Evolutionary conservation across 2,888 invertebrate species (phyloP).

Genomic region (Drosophila planitibia): DNA sequence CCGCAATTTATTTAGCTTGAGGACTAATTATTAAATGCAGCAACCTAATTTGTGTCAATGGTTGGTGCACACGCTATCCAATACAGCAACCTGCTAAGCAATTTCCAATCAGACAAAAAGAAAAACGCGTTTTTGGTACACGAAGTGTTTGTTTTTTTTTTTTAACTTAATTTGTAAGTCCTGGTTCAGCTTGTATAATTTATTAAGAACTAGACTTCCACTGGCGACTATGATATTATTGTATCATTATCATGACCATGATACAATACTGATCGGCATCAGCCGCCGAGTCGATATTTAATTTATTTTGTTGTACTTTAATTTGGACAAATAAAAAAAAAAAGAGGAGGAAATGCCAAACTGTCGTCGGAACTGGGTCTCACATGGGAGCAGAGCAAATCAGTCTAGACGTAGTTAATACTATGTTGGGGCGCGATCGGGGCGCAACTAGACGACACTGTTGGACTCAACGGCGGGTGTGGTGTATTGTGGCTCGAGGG

Average conservation of each 20-base stretch:
- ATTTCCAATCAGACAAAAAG: not conserved
- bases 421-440: slow-evolving; percentile 19
- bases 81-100: not conserved
- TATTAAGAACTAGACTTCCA: not conserved
- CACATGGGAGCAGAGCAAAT: slow-evolving; percentile 29
- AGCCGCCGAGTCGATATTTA: not conserved
- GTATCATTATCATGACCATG: not conserved
- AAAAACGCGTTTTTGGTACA: not conserved
- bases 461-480: slow-evolving; percentile 55
- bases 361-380: slow-evolving; percentile 28
- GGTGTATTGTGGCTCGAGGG: slow-evolving; percentile 36
- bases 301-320: slow-evolving; percentile 23
- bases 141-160: not conserved
- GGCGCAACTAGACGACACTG: slow-evolving; percentile 40
- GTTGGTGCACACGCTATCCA: not conserved
- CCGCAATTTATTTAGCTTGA: not conserved
- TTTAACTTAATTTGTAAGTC: not conserved
- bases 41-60: not conserved
- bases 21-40: not conserved
- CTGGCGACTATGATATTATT: not conserved
- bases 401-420: slow-evolving; percentile 51
- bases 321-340: slow-evolving; percentile 23
- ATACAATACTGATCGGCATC: not conserved
- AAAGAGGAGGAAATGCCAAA: slow-evolving; percentile 27
- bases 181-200: not conserved